Base-by-base conservation (phyloP, 2,797 vertebrate genomes). In the Orientallactaga sibirica region DNA sequence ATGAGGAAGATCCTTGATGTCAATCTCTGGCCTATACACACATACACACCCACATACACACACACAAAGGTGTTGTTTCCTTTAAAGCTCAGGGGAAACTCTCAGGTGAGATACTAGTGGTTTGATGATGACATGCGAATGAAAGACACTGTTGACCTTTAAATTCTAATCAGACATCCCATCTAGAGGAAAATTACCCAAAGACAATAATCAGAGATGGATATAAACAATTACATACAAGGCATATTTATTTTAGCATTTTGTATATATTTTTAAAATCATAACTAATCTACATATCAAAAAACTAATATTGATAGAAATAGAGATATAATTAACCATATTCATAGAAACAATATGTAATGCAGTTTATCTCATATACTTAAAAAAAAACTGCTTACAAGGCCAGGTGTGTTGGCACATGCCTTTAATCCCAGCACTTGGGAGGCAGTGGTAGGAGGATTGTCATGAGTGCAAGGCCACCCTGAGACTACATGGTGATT, bases 121-220 rank as follows among this genome's bases (percentile, higher is more conserved):
- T 68, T 93, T 94, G n/a, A 55, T 86, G 29, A 92, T 86, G 90
- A 86, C 29, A 74, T 43, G 22, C 3, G 5, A 92, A 33, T 92
- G 92, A 24, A 91, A 88, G 24, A 93, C 73, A 86, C 70, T 81
- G 74, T 74, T 90, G 84, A 88, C 52, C 61, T 84, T 92, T 74
- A 90, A 81, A 43, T 55, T 90, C 80, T 87, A 91, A 89, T 92
- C 43, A 81, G 37, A 85, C 61, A 76, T 62, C 58, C 48, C 33
- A 79, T 62, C 78, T 75, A 5, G 43, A 58, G 24, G n/a, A 78
- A 61, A 93, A 95, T 58, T 82, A 5, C 73, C 76, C 64, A 90
- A 90, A 93, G 29, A 27, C 91, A 92, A 91, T 90, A 89, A 87
- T 81, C 19, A 68, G 9, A 86, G 67, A 64, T 85, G 24, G 2